Conservation (phyloP, 2,888 invertebrate species). For the Oscheius sp. region DNA sequence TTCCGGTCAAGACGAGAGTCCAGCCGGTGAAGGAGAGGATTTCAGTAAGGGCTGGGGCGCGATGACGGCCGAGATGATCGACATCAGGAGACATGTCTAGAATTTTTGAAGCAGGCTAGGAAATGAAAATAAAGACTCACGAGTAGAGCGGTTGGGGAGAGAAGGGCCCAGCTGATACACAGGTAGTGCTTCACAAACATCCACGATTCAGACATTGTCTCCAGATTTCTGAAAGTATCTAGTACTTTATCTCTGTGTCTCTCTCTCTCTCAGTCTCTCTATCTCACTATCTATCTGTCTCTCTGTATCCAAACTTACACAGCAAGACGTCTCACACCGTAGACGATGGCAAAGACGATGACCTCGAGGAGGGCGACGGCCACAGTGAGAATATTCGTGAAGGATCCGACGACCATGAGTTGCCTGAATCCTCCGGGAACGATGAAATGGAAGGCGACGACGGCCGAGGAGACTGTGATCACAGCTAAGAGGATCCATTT, state of each 20-base stretch:
- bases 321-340: slow-evolving; percentile 12
- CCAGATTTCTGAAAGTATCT: not conserved
- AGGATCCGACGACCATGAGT: not conserved
- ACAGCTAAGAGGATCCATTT: not conserved
- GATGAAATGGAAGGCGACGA: not conserved
- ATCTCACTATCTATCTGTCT: not conserved
- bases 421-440: not conserved
- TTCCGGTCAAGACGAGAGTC: not conserved
- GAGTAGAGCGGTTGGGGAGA: slow-evolving; percentile 1
- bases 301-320: slow-evolving; percentile 4
- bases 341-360: not conserved
- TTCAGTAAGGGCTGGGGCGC: not conserved
- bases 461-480: not conserved
- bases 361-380: slow-evolving; percentile 7
- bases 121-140: not conserved
- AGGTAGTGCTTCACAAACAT: slow-evolving; percentile 1
- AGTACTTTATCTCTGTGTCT: not conserved
- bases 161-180: not conserved
- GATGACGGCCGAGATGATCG: slow-evolving; percentile 6
- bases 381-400: slow-evolving; percentile 9
- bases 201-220: slow-evolving; percentile 5
- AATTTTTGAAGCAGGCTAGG: not conserved
- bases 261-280: not conserved
- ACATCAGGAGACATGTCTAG: slow-evolving; percentile 13
- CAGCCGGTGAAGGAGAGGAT: slow-evolving; percentile 4